Evolutionary conservation across 2,113 vertebrate genomes (phyloP).

Genomic region (Brachypodius melanocephalos): DNA sequence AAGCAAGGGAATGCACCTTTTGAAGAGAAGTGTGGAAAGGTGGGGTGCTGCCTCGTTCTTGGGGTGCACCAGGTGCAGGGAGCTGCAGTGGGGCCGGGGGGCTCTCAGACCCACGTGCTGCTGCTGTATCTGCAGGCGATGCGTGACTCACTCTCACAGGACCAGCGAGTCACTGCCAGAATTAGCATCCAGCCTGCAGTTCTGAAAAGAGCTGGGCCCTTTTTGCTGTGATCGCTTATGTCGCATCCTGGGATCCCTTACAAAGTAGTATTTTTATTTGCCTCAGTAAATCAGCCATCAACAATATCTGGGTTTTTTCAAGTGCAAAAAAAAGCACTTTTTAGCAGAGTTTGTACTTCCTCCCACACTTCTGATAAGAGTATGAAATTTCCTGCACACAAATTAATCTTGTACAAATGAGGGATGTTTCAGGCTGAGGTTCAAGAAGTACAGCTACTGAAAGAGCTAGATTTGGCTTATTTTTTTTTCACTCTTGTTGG

Average conservation of each 20-base stretch:
- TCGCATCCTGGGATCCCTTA: not conserved
- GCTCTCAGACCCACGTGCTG: not conserved
- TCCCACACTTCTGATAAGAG: not conserved
- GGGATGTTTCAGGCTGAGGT: not conserved
- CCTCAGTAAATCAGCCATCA: not conserved
- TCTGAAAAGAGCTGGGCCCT: not conserved
- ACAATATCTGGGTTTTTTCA: not conserved
- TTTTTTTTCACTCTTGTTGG: not conserved
- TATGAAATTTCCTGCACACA: not conserved
- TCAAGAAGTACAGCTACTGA: not conserved
- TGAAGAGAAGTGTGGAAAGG: not conserved
- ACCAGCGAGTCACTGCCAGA: not conserved
- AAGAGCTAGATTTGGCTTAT: not conserved
- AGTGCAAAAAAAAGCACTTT: not conserved
- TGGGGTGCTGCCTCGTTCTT: not conserved
- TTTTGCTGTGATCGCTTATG: not conserved
- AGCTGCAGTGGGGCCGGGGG: not conserved
- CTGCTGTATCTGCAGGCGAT: not conserved
- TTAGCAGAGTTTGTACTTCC: not conserved
- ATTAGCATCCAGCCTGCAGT: not conserved
- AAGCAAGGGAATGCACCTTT: not conserved
- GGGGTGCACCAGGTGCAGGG: not conserved
- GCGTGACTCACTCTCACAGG: constrained; percentile 10
- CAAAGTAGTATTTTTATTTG: not conserved
- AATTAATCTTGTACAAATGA: not conserved